Percentiles rank a stretch among this genome's conserved stretches.
Evolutionary conservation across 1,140 invertebrate genomes (phyloP).

Genomic region (Monochamus saltuarius): DNA sequence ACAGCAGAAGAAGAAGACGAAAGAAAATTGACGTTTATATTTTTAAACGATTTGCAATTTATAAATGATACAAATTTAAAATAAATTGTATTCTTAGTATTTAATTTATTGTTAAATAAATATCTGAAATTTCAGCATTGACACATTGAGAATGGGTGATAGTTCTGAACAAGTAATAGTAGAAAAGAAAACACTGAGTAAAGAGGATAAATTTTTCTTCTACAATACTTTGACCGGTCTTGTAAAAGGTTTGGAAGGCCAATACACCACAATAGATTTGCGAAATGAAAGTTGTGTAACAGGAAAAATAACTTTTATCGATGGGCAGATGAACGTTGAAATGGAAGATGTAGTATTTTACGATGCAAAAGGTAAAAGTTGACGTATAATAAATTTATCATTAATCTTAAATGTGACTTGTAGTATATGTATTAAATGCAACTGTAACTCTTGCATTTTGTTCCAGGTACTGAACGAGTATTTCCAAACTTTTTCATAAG

Average conservation of each 20-base stretch:
- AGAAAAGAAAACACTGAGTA: background rate
- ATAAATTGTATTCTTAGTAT: no score
- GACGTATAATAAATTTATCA: background rate
- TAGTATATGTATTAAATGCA: no score
- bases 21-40: no score
- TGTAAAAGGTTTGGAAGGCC: conserved; percentile 40
- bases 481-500: conserved; percentile 41
- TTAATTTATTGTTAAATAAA: no score
- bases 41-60: no score
- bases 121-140: no score
- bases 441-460: background rate
- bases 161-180: background rate
- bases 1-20: no score
- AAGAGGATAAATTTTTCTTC: conserved; percentile 35
- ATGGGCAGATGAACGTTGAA: conserved; percentile 47
- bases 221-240: conserved; percentile 39
- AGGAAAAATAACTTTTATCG: conserved; percentile 43
- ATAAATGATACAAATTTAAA: no score
- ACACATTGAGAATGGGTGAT: no score
- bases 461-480: conserved; percentile 33
- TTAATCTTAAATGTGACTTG: no score
- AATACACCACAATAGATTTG: conserved; percentile 45
- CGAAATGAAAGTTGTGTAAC: conserved; percentile 42
- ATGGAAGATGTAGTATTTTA: conserved; percentile 44
- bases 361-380: conserved; percentile 34